Base-by-base conservation (phyloP, 2,888 invertebrate genomes). In the Pinctada fucata region DNA sequence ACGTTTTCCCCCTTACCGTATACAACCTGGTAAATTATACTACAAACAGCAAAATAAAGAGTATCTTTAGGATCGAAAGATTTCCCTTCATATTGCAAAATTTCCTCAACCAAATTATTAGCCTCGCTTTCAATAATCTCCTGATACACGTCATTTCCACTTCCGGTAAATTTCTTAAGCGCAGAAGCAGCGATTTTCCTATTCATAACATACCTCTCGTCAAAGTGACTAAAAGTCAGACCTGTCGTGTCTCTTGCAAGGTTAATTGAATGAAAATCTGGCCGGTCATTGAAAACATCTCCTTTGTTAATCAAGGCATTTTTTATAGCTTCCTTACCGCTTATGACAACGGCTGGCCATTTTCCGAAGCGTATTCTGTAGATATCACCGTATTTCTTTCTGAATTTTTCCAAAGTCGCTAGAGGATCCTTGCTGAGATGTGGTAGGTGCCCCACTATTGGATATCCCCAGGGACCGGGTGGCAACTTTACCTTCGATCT, bases 401-500 rank as follows among this genome's bases (percentile, higher is more conserved):
- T 51, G 10, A 83, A 81, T 8, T 79, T 79, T n/a, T 77, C 13
- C 6, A 31, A 31, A 31, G 31, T 31, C 31, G 31, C 31, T 31
- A 77, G 72, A 1, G 84, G 83, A 63, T 76, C 70, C 52, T 76
- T 75, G 13, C 80, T 78, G 6, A 84, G 64, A 45, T 79, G 69
- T 31, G 80, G 82, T 6, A 85, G 72, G 63, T 85, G 72, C 31
- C 85, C 85, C 3, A 85, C 51, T 10, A 85, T 8, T 10, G 85
- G 85, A 50, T 82, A 73, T 51, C 83, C 82, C 76, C 79, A 75
- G 1, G 85, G 85, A 3, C 84, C 84, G 0, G 83, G 83, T 4
- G 82, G 77, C 31, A 31, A 31, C 31, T 31, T 31, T 31, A 31
- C 31, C 31, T 31, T 31, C 31, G 31, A 31, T 31, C 31, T 31